Evolutionary conservation across 2,797 vertebrate genomes (phyloP).

Genomic region (Steatocranus sp.): DNA sequence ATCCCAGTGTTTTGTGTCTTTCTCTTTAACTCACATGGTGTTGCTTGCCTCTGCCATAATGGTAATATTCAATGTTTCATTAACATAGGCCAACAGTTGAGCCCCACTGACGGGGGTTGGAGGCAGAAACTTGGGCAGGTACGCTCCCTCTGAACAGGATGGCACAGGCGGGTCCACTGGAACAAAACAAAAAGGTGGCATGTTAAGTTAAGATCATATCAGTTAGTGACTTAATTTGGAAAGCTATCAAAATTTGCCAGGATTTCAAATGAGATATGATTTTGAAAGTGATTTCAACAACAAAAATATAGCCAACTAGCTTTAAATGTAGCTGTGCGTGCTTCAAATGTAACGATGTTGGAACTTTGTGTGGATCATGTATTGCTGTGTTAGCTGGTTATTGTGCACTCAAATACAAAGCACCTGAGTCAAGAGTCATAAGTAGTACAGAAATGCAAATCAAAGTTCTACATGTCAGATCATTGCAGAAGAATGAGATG

Average conservation of each 20-base stretch:
- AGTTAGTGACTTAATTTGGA: neutral
- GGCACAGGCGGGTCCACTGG: neutral
- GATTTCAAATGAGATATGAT: rapidly evolving
- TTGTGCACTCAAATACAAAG: neutral
- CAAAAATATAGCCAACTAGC: rapidly evolving
- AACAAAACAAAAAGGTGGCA: rapidly evolving
- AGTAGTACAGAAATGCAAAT: neutral
- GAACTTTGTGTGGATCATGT: neutral
- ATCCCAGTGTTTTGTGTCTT: neutral
- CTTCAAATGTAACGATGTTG: rapidly evolving
- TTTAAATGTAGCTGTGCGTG: neutral
- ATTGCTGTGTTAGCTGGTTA: neutral
- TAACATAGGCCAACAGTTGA: neutral
- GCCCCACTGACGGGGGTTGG: neutral
- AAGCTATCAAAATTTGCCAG: too few species aligned
- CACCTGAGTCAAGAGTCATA: rapidly evolving
- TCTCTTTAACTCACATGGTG: neutral
- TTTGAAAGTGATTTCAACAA: neutral
- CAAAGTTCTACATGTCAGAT: neutral
- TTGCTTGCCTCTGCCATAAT: neutral
- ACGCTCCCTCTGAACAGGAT: neutral
- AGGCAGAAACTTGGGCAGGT: neutral
- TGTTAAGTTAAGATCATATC: neutral
- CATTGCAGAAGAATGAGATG: neutral
- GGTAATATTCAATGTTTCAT: neutral